Evolutionary conservation across 2,888 invertebrate genomes (phyloP).

Genomic region (Mallateleia sp.): DNA sequence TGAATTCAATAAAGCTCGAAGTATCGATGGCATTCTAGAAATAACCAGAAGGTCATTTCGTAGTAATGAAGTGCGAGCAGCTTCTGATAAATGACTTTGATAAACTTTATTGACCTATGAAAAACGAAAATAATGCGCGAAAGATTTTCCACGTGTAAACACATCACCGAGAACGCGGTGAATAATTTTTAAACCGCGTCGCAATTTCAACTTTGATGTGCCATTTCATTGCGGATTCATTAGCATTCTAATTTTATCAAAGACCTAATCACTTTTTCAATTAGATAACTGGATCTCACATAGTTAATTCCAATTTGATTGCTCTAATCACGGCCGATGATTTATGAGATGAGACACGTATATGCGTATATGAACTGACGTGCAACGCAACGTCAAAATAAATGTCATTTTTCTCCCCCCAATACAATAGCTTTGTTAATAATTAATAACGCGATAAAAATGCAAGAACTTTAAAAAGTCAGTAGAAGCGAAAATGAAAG

Average conservation of each 20-base stretch:
- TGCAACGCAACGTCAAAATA: neutral
- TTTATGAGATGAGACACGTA: neutral
- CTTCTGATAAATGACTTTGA: conserved; percentile 60
- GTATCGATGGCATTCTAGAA: conserved; percentile 64
- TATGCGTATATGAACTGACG: neutral
- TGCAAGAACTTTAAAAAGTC: neutral
- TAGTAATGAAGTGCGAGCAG: conserved; percentile 48
- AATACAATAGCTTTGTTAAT: neutral
- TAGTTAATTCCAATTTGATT: neutral
- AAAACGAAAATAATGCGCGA: conserved; percentile 18
- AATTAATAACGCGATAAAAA: neutral
- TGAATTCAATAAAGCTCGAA: conserved; percentile 58
- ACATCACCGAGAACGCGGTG: neutral
- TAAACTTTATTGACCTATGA: conserved; percentile 42
- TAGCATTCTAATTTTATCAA: neutral
- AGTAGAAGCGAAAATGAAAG: neutral
- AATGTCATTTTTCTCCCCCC: neutral
- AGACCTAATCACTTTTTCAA: neutral
- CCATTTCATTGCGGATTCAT: no score
- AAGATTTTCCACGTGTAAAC: neutral
- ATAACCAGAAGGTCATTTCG: conserved; percentile 67
- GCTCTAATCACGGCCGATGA: neutral
- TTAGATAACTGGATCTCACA: neutral
- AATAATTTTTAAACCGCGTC: neutral
- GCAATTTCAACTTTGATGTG: no score